Evolutionary conservation across 2,797 vertebrate genomes (phyloP), one percentile per base, ranked within the genome.

Genomic region (Cichlasoma orientale): DNA sequence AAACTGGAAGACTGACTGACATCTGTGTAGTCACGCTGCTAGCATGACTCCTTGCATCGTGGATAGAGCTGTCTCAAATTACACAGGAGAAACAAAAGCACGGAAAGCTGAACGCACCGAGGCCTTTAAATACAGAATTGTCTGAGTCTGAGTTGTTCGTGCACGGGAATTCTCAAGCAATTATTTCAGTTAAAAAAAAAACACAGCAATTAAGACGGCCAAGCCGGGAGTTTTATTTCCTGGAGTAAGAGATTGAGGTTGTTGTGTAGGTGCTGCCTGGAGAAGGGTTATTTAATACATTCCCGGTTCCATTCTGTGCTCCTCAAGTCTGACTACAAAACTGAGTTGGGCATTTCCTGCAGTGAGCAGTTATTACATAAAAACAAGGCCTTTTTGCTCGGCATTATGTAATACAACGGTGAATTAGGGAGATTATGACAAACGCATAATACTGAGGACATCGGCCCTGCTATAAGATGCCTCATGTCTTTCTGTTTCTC

Each of bases 371-470:
- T 82, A 74, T 84, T 83, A 81, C 74, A 75, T 77, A 80, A 89
- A 85, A 75, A 57, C 5, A 79, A 8, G 27, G 80, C 80, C 72
- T 82, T 33, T 36, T 84, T 81, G 71, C 77, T 57, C 33, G 27
- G n/a, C 19, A 14, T 87, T 89, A 85, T 55, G 75, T 55, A 90
- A 85, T 73, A 19, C 56, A 23, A 54, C 3, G 1, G 57, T 79
- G 83, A 89, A 89, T 82, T 82, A 83, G 73, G 57, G 12, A 54
- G 77, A 83, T 74, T 78, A 87, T 82, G 79, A 82, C 72, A 86
- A 83, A 75, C 57, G 55, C 77, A 70, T 68, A 79, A 57, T 54
- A 23, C 72, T 25, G 18, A 77, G 74, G 72, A 85, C 57, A 79
- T 53, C 5, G 21, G 77, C 72, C 75, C 54, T 70, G 63, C 55